phyloP scores from a whole-genome alignment of 2,113 vertebrate genomes.

The Hemibagrus wyckioides region DNA sequence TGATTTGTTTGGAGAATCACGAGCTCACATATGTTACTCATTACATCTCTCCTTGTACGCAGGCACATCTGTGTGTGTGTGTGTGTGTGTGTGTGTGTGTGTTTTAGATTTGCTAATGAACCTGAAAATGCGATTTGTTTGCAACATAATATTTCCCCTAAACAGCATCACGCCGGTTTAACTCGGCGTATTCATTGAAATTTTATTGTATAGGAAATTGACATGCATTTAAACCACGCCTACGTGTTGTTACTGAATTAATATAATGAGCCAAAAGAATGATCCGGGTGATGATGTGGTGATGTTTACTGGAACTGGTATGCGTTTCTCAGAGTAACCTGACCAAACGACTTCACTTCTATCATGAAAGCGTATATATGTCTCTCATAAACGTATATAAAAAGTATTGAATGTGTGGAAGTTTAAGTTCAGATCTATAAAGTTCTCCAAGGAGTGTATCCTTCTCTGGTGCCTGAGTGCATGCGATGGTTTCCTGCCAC shows the following conservation, averaged over 20 bases:
- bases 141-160: neutral
- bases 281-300: neutral
- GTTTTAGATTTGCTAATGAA: slow-evolving; percentile 14
- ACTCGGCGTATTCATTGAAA: neutral
- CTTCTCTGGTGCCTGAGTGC: neutral
- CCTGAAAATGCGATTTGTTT: slow-evolving; percentile 23
- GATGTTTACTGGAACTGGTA: neutral
- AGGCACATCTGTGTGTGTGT: neutral
- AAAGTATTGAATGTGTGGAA: neutral
- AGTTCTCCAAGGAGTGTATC: neutral
- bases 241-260: too few species aligned
- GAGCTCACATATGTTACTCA: neutral
- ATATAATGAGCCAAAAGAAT: neutral
- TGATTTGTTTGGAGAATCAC: neutral
- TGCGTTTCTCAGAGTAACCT: neutral
- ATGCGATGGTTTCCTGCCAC: neutral
- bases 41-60: neutral
- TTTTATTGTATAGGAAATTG: too few species aligned
- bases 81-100: neutral
- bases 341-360: too few species aligned
- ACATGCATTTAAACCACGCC: too few species aligned
- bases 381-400: too few species aligned
- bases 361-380: too few species aligned
- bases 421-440: neutral
- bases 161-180: neutral